Conservation (phyloP, 1,140 invertebrate species). For the Asbolus verrucosus region DNA sequence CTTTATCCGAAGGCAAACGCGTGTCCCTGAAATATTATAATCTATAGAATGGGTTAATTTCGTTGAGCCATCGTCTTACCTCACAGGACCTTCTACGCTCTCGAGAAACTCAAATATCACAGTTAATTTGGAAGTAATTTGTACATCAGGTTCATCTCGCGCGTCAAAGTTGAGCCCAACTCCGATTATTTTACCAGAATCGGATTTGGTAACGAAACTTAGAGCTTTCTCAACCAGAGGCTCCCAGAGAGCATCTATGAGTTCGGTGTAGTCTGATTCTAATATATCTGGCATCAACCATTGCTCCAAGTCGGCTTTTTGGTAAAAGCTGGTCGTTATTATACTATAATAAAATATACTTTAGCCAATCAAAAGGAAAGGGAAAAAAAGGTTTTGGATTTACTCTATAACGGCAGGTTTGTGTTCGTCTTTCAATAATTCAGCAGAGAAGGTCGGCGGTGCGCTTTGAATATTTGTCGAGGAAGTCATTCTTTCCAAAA, state of each 20-base stretch:
- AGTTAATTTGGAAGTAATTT: conserved; percentile 73
- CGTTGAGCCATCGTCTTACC: conserved; percentile 65
- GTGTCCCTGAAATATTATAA: conserved; percentile 48
- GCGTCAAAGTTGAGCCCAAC: conserved; percentile 84
- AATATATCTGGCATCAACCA: conserved; percentile 76
- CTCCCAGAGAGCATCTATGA: conserved; percentile 77
- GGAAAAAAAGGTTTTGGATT: conserved; percentile 49
- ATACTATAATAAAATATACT: conserved; percentile 70
- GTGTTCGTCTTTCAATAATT: conserved; percentile 72
- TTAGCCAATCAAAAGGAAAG: neutral
- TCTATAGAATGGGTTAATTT: neutral
- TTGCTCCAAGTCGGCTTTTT: conserved; percentile 85
- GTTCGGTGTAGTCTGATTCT: conserved; percentile 74
- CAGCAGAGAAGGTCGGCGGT: conserved; percentile 66
- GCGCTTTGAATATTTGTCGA: conserved; percentile 61
- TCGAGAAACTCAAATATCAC: conserved; percentile 86
- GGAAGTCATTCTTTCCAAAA: conserved; percentile 71
- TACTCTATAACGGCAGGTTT: conserved; percentile 73
- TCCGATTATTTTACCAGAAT: conserved; percentile 68
- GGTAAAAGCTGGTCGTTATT: conserved; percentile 84
- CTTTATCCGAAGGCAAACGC: conserved; percentile 73
- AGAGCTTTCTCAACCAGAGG: conserved; percentile 74
- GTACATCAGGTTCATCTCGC: conserved; percentile 80
- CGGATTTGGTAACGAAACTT: conserved; percentile 76
- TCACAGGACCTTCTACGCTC: conserved; percentile 77